These are phyloP conservation scores for Erethizon dorsatum DNA, from an alignment of 2,797 vertebrate species.

Conservation along the genomic window DNA sequence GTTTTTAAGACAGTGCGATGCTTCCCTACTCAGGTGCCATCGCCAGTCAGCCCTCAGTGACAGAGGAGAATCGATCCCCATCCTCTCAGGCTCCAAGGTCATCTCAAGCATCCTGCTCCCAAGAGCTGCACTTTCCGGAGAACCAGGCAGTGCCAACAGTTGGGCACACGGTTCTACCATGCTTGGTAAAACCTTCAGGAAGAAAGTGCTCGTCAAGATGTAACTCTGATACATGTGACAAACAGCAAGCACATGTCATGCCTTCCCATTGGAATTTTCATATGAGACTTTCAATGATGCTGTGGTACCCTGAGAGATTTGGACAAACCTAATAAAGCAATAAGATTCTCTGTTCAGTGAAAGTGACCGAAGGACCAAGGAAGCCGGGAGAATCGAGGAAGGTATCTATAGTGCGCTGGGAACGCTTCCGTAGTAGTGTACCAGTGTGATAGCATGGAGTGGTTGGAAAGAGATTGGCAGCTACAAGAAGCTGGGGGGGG, in stretches of 20 bases:
- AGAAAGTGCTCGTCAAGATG: neutral
- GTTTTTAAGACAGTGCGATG: conserved; percentile 46
- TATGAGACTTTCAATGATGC: neutral
- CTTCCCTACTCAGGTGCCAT: conserved; percentile 1
- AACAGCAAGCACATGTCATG: neutral
- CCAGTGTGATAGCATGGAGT: neutral
- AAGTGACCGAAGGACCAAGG: neutral
- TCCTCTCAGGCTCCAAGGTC: neutral
- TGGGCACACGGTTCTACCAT: neutral
- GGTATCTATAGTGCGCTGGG: neutral
- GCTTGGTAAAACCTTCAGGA: neutral
- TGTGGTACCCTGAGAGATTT: neutral
- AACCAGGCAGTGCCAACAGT: neutral
- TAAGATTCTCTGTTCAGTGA: neutral
- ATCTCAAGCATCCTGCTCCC: neutral
- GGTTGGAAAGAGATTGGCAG: neutral
- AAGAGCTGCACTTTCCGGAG: conserved; percentile 12
- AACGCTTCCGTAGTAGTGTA: neutral
- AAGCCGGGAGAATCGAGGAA: neutral
- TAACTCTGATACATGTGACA: neutral
- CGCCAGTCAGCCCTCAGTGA: conserved; percentile 41
- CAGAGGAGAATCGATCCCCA: conserved; percentile 69
- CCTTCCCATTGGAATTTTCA: neutral
- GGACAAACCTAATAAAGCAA: neutral
- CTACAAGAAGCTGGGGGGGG: neutral